Evolutionary conservation across 2,113 vertebrate species (phyloP).

Genomic region (Atractosteus spatula): DNA sequence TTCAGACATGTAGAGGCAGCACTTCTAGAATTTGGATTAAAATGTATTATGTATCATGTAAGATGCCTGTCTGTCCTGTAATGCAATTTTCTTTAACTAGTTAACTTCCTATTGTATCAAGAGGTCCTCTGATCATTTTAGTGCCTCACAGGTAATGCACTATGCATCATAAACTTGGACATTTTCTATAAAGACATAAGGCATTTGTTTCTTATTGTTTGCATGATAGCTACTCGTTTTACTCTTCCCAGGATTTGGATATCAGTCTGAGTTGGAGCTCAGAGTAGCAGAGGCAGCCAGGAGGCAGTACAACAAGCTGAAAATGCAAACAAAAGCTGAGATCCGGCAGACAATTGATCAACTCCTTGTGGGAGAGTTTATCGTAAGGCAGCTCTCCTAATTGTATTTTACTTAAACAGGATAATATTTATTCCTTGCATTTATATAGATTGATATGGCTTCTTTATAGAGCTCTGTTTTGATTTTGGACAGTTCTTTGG

Average conservation of each 20-base stretch:
- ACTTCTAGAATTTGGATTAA: too few relatives aligned
- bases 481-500: too few relatives aligned
- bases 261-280: constrained; percentile 92
- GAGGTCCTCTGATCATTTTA: too few relatives aligned
- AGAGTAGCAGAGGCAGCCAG: constrained; percentile 90
- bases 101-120: too few relatives aligned
- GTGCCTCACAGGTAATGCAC: too few relatives aligned
- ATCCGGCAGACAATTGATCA: constrained; percentile 95
- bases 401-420: too few relatives aligned
- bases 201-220: not conserved
- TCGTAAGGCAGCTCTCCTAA: constrained; percentile 70
- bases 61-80: not conserved
- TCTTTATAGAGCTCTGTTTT: not conserved
- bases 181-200: too few relatives aligned
- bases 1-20: too few relatives aligned
- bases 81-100: not conserved
- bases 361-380: constrained; percentile 92
- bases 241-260: constrained; percentile 80
- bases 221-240: constrained; percentile 10
- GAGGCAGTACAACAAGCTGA: constrained; percentile 94
- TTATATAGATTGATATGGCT: not conserved
- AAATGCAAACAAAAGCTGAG: constrained; percentile 97
- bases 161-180: too few relatives aligned
- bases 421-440: too few relatives aligned
- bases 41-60: too few relatives aligned